Percentiles rank a stretch among this genome's conserved stretches.
Conservation (phyloP, 2,113 vertebrate species). For the Tor tambroides region DNA sequence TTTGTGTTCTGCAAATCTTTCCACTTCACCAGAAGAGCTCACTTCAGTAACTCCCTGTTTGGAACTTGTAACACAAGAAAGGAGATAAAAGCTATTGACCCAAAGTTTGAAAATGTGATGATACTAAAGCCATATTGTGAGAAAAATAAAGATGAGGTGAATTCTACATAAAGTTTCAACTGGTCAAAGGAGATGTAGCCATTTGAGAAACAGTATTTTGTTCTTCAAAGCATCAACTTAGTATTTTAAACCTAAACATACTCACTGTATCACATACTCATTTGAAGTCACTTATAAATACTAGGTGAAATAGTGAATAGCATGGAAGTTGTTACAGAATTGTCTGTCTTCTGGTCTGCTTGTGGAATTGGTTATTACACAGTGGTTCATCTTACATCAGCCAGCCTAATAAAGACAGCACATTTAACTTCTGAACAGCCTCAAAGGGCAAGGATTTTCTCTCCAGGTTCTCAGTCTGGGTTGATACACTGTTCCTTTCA, state of each 20-base stretch:
- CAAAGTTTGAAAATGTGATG: background rate
- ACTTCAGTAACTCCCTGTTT: constrained; percentile 61
- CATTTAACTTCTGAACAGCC: constrained; percentile 26
- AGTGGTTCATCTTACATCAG: constrained; percentile 10
- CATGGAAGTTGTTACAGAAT: background rate
- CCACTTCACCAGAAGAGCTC: constrained; percentile 64
- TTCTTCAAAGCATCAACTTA: background rate
- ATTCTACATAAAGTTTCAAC: background rate
- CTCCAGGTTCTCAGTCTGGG: constrained; percentile 33
- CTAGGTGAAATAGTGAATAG: no score
- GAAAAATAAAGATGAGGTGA: background rate
- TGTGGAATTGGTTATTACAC: constrained; percentile 31
- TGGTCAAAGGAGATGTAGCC: background rate
- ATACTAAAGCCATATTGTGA: background rate
- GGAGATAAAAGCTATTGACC: background rate
- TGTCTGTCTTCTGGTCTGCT: constrained; percentile 38
- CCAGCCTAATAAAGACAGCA: constrained; percentile 4
- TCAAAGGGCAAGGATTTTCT: constrained; percentile 36
- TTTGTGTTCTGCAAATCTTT: constrained; percentile 77
- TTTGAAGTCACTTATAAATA: no score
- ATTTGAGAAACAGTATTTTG: background rate
- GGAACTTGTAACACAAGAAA: constrained; percentile 31
- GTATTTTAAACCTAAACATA: background rate
- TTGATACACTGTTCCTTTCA: constrained; percentile 52
- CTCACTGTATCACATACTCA: no score